Conservation (phyloP, 2,113 vertebrate species). For the Neolamprologus ventralis region DNA sequence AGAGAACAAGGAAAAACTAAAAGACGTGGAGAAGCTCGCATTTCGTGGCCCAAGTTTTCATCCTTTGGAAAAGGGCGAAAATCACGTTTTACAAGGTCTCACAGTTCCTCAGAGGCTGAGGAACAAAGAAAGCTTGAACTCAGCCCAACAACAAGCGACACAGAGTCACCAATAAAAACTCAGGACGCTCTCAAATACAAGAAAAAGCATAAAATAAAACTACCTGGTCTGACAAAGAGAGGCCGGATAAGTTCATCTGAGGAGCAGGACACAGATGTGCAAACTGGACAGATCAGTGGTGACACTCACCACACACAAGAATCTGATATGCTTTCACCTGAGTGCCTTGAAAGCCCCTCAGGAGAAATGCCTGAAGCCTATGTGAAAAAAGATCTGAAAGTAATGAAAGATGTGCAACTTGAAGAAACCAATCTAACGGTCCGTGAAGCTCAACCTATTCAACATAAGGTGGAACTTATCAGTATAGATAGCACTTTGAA, state of each 20-base stretch:
- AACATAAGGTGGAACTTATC: slow-evolving; percentile 62
- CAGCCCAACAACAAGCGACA: slow-evolving; percentile 74
- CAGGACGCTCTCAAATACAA: slow-evolving; percentile 68
- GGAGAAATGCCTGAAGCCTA: slow-evolving; percentile 23
- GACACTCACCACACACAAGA: slow-evolving; percentile 31
- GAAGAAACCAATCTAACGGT: slow-evolving; percentile 20
- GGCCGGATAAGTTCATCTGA: slow-evolving; percentile 67
- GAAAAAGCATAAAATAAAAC: slow-evolving; percentile 66
- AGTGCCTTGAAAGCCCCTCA: slow-evolving; percentile 24
- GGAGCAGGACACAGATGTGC: slow-evolving; percentile 56
- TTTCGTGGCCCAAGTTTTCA: slow-evolving; percentile 77
- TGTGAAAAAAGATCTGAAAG: slow-evolving; percentile 8
- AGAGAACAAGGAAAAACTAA: slow-evolving; percentile 63
- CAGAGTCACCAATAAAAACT: slow-evolving; percentile 72
- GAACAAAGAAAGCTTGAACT: slow-evolving; percentile 75
- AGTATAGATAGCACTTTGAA: slow-evolving; percentile 62
- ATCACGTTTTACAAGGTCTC: slow-evolving; percentile 69
- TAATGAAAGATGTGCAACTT: not conserved
- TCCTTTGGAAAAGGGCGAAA: slow-evolving; percentile 70
- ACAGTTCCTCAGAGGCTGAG: slow-evolving; percentile 76
- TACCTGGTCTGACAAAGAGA: slow-evolving; percentile 50
- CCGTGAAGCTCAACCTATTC: slow-evolving; percentile 3
- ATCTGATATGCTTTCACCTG: slow-evolving; percentile 41
- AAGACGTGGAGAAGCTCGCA: slow-evolving; percentile 66
- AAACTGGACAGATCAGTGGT: slow-evolving; percentile 14